Evolutionary conservation across 2,113 vertebrate species (phyloP), one percentile per base, ranked within the genome.

Genomic region (Riparia riparia): DNA sequence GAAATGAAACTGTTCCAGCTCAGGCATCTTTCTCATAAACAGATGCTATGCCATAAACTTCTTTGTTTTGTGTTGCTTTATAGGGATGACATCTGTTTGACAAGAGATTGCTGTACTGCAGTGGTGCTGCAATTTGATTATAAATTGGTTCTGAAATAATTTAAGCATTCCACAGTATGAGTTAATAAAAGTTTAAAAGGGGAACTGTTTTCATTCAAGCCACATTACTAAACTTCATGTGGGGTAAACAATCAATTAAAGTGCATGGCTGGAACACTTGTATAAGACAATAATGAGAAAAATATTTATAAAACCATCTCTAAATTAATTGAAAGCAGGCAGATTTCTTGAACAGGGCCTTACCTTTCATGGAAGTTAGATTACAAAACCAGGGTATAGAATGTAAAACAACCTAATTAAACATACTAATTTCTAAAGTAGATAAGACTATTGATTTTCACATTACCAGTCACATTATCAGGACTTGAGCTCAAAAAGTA

Each of bases 31-130:
- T 87, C 44, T 92, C 82, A 92, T 94, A 97, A 98, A 97, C 98
- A 98, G 98, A 98, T 98, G 98, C 96, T 95, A 14, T 70, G 96
- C 96, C 96, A 97, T 98, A 98, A 98, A 98, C 96, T 89, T 97
- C 96, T 97, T 98, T 96, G 97, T 94, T 97, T 97, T 84, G 85
- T 92, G 95, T 92, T 1, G 86, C 86, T 98, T 96, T 97, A 97
- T 95, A 94, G 96, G 94, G 96, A 85, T 93, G 95, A 96, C 98
- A 98, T 98, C 98, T 98, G 98, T 96, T 97, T 98, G 97, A 97
- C 97, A 98, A 96, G 97, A 95, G 97, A 93, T 94, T 89, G 94
- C 96, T 97, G 96, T 97, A 93, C 96, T 97, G 95, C 96, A 95
- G 94, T 96, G 63, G 89, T 95, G 94, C 89, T 96, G 95, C 96